Percentiles rank a stretch among this genome's conserved stretches.
These are phyloP conservation scores for Macrosiphum euphorbiae DNA, from an alignment of 2,888 invertebrate species.

Conservation along the genomic window DNA sequence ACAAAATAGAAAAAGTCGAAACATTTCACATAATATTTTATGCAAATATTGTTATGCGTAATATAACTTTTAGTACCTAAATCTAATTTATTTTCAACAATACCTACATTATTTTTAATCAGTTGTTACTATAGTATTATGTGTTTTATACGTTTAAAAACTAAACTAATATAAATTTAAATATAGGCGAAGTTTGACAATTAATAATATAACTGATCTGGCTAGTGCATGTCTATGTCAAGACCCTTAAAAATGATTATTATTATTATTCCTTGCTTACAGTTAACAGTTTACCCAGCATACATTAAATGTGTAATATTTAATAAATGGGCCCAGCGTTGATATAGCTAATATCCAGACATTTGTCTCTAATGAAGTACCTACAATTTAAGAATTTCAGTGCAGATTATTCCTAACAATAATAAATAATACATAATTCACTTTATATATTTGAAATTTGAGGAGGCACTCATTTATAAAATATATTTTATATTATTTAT, in stretches of 20 bases:
- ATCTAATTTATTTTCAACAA: not conserved
- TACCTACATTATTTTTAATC: not conserved
- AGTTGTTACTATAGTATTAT: not conserved
- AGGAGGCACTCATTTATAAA: not conserved
- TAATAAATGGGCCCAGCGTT: not conserved
- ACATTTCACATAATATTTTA: not conserved
- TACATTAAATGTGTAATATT: not conserved
- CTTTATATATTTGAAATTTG: not conserved
- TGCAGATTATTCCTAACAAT: not conserved
- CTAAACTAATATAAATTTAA: not conserved
- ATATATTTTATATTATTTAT: not conserved
- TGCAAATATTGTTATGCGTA: not conserved
- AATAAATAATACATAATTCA: not conserved
- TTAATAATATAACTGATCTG: not conserved
- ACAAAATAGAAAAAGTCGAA: too few relatives aligned
- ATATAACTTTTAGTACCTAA: not conserved
- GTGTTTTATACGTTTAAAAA: not conserved
- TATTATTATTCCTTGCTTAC: not conserved
- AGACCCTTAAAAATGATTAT: not conserved
- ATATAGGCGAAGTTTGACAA: not conserved
- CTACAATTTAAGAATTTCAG: not conserved
- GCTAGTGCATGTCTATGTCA: not conserved
- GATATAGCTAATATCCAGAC: not conserved
- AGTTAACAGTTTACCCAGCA: not conserved
- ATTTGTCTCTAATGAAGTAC: not conserved